A percentile compares a stretch with the other conserved stretches of the same genome.
phyloP scores from a whole-genome alignment of 2,888 invertebrate genomes.

The Pemphredon lugubris region DNA sequence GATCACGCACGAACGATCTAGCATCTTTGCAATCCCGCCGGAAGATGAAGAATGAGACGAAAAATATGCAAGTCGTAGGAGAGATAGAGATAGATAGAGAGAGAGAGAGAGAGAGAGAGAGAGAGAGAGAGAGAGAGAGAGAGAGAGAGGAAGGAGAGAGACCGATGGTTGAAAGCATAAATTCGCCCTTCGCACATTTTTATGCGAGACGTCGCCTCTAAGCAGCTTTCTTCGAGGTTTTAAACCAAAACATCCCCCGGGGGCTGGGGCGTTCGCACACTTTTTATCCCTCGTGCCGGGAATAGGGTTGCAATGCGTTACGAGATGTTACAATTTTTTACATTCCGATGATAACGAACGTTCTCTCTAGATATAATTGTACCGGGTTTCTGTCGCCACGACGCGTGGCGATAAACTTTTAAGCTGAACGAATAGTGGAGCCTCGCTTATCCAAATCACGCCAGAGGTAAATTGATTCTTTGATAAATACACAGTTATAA shows the following conservation, averaged over 20 bases:
- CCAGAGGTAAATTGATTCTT: too few relatives aligned
- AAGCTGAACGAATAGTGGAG: too few relatives aligned
- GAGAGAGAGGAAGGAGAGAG: not conserved
- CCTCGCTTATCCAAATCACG: too few relatives aligned
- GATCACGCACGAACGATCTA: constrained; percentile 74
- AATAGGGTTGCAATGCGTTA: constrained; percentile 7
- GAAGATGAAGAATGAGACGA: constrained; percentile 45
- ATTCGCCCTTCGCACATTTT: constrained; percentile 62
- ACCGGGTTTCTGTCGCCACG: too few relatives aligned
- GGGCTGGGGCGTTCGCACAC: constrained; percentile 50
- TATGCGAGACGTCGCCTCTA: constrained; percentile 69
- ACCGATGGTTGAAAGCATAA: constrained; percentile 59
- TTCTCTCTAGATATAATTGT: too few relatives aligned
- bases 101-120: constrained; percentile 1
- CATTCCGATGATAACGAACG: not conserved
- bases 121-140: constrained; percentile 15
- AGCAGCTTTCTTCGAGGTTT: constrained; percentile 77
- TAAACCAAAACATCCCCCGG: constrained; percentile 74
- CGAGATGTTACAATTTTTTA: not conserved
- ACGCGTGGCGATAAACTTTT: too few relatives aligned
- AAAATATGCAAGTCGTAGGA: constrained; percentile 40
- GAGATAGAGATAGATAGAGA: constrained; percentile 10
- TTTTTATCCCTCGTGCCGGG: constrained; percentile 31
- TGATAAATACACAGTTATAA: too few relatives aligned
- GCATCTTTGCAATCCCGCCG: constrained; percentile 59